Evolutionary conservation across 1,140 invertebrate genomes (phyloP), one percentile per base, ranked within the genome.

Genomic region (Aplysia californica): DNA sequence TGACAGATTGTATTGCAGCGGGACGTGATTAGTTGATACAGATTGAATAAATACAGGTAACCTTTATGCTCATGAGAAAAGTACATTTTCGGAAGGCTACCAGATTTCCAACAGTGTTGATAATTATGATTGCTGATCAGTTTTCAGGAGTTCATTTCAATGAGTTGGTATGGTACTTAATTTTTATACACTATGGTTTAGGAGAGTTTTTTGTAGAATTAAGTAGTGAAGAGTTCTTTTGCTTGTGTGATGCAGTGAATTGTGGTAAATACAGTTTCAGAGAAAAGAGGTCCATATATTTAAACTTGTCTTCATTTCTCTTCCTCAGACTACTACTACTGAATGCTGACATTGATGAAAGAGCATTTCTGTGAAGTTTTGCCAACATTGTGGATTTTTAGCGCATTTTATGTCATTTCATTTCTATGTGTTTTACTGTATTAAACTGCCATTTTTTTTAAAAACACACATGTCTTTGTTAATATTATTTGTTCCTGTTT

Each of bases 381-480:
- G 44, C 23, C 20, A 44, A 59, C 36, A 26, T 33, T 21, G n/a
- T 39, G 55, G 70, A 73, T 39, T 41, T 73, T 73, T 73, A 56
- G 5, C 31, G 29, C 10, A 71, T 75, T 75, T 75, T 75, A 75
- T 75, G 72, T 75, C 72, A 75, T 65, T 6, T 66, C 58, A 65
- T 75, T 75, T 75, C 10, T 75, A 75, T n/a, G 66, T 66, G 72
- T 75, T 75, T 65, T 75, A 75, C 61, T 75, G 72, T 50, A 75
- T 75, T 75, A 75, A 75, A 75, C 50, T 59, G 70, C 56, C 35
- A 5, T 33, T 21, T 72, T 72, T 72, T 61, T 72, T 39, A 61
- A 71, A 35, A 50, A 50, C 10, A 50, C 10, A 50, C 10, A n/a
- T 50, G 44, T 50, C n/a, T n/a, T n/a, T 50, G 44, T 50, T 50